These are phyloP conservation scores for Spea bombifrons DNA, from an alignment of 2,113 vertebrate species.

Conservation along the genomic window DNA sequence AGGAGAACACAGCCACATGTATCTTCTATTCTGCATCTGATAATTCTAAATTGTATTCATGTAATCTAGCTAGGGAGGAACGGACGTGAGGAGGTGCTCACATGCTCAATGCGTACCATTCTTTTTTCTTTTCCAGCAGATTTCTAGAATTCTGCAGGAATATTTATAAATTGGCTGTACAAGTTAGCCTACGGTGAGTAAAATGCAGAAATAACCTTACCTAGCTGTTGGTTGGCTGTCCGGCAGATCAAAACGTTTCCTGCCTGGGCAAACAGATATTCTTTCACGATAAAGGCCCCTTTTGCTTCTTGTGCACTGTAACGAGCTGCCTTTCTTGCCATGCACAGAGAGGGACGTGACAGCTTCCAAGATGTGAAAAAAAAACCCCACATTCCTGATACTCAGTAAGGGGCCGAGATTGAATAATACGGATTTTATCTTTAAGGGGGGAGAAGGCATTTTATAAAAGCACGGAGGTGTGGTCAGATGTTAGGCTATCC, in stretches of 20 bases:
- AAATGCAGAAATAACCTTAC: slow-evolving; percentile 68
- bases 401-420: slow-evolving; percentile 68
- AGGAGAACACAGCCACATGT: too few relatives aligned
- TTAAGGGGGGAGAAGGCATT: slow-evolving; percentile 62
- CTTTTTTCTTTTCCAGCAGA: too few relatives aligned
- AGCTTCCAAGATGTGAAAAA: slow-evolving; percentile 62
- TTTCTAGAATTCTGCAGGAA: neutral
- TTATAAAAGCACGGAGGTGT: slow-evolving; percentile 69
- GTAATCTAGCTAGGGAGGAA: too few relatives aligned
- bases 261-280: slow-evolving; percentile 75
- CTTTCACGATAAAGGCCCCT: slow-evolving; percentile 73
- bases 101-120: too few relatives aligned
- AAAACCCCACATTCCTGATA: slow-evolving; percentile 57
- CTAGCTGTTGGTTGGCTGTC: slow-evolving; percentile 73
- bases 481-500: slow-evolving; percentile 78
- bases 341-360: slow-evolving; percentile 58
- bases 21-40: too few relatives aligned
- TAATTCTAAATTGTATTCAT: too few relatives aligned
- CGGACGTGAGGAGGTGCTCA: too few relatives aligned
- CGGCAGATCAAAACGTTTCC: slow-evolving; percentile 75
- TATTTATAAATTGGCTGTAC: neutral
- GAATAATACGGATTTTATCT: slow-evolving; percentile 68
- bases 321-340: slow-evolving; percentile 63
- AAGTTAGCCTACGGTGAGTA: slow-evolving; percentile 45
- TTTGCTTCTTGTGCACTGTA: slow-evolving; percentile 68